Evolutionary conservation across 2,113 vertebrate species (phyloP).

Genomic region (Macrotus californicus): DNA sequence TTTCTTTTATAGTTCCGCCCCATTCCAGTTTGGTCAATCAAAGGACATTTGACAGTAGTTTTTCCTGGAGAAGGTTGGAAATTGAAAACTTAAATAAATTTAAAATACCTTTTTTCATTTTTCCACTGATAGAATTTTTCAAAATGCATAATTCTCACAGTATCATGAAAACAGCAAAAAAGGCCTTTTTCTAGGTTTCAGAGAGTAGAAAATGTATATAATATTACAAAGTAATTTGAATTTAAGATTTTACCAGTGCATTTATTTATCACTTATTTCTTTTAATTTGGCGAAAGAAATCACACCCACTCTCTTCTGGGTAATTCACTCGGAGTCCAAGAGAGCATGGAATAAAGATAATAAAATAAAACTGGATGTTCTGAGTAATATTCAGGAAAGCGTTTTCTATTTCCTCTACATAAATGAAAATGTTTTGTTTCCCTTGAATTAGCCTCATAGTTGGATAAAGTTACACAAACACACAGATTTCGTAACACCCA

Average conservation of each 20-base stretch:
- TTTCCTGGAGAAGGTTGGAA: background rate
- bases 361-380: background rate
- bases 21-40: background rate
- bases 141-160: background rate
- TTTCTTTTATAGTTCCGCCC: background rate
- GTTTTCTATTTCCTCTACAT: background rate
- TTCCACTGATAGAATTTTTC: background rate
- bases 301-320: background rate
- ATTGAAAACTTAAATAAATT: background rate
- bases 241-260: background rate
- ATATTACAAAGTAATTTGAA: background rate
- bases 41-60: background rate
- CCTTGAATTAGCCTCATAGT: background rate
- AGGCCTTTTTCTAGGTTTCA: background rate
- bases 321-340: background rate
- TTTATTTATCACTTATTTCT: background rate
- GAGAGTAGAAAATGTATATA: background rate
- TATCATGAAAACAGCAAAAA: background rate
- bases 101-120: background rate
- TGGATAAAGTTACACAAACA: background rate
- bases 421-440: background rate
- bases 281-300: background rate
- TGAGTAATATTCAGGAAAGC: background rate
- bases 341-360: background rate
- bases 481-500: background rate